These are phyloP conservation scores for Brotula barbata DNA, from an alignment of 2,797 vertebrate genomes.

Conservation along the genomic window DNA sequence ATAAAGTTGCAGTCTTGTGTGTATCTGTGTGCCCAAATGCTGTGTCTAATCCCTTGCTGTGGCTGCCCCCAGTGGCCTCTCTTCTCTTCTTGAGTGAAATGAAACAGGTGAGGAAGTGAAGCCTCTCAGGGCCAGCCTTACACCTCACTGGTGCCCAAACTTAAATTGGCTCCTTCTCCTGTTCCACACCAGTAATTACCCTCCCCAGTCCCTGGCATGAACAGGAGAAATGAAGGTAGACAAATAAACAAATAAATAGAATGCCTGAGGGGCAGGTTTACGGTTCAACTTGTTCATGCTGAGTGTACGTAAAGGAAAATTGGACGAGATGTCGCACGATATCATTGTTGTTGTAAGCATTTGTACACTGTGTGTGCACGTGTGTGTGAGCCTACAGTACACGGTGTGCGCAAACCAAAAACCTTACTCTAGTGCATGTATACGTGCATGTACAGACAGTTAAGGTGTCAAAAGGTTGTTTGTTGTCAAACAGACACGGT, in stretches of 20 bases:
- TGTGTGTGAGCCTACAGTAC: background rate
- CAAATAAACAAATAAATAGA: slow-evolving; percentile 70
- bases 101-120: slow-evolving; percentile 67
- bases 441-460: too few relatives aligned
- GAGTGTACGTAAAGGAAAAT: slow-evolving; percentile 28
- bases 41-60: slow-evolving; percentile 68
- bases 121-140: slow-evolving; percentile 58
- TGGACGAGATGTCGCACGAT: background rate
- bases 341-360: slow-evolving; percentile 11
- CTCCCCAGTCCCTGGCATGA: slow-evolving; percentile 48
- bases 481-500: too few relatives aligned
- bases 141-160: slow-evolving; percentile 62
- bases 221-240: slow-evolving; percentile 60
- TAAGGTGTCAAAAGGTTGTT: too few relatives aligned
- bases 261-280: slow-evolving; percentile 41
- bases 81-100: slow-evolving; percentile 61
- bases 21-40: slow-evolving; percentile 51
- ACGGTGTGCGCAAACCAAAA: too few relatives aligned
- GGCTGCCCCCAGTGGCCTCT: slow-evolving; percentile 48
- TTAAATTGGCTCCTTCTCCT: slow-evolving; percentile 73
- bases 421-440: too few relatives aligned
- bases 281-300: slow-evolving; percentile 44
- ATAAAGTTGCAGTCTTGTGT: slow-evolving; percentile 27
- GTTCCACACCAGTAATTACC: slow-evolving; percentile 73
- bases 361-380: background rate